These are phyloP conservation scores for Syngnathus floridae DNA, from an alignment of 2,113 vertebrate species.

Conservation along the genomic window DNA sequence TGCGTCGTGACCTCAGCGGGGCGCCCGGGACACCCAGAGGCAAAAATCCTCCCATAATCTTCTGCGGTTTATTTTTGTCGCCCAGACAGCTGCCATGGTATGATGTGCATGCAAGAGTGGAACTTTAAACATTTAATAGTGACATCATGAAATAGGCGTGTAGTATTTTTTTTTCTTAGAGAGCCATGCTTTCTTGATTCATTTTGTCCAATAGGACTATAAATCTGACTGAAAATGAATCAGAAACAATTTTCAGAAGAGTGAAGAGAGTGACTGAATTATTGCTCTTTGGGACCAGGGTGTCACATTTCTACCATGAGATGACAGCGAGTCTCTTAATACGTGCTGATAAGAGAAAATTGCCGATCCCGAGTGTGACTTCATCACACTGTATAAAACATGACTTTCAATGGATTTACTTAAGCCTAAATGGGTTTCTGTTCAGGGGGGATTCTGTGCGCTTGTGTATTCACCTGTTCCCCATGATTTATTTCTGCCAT, in stretches of 20 bases:
- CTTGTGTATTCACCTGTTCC: constrained; percentile 39
- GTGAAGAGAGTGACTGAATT: neutral
- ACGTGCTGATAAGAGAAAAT: constrained; percentile 25
- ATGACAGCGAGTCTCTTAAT: neutral
- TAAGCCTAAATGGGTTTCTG: constrained; percentile 2
- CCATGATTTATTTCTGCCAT: constrained; percentile 50
- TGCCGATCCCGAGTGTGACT: constrained; percentile 17
- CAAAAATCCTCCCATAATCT: constrained; percentile 22
- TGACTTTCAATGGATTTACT: constrained; percentile 22
- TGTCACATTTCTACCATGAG: neutral
- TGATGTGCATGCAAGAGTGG: neutral
- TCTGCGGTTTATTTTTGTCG: constrained; percentile 18
- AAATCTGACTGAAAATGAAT: neutral
- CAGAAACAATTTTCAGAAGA: neutral
- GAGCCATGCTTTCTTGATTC: neutral
- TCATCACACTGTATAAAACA: constrained; percentile 15
- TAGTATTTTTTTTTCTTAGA: neutral
- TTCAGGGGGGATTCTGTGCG: constrained; percentile 1
- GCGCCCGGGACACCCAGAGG: constrained; percentile 33
- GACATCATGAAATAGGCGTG: neutral
- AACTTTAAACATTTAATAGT: neutral
- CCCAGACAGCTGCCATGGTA: constrained; percentile 19
- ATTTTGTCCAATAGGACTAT: neutral
- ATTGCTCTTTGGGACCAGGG: neutral
- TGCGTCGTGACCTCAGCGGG: constrained; percentile 42